Evolutionary conservation across 2,888 invertebrate species (phyloP).

Genomic region (Drosophila cognata): DNA sequence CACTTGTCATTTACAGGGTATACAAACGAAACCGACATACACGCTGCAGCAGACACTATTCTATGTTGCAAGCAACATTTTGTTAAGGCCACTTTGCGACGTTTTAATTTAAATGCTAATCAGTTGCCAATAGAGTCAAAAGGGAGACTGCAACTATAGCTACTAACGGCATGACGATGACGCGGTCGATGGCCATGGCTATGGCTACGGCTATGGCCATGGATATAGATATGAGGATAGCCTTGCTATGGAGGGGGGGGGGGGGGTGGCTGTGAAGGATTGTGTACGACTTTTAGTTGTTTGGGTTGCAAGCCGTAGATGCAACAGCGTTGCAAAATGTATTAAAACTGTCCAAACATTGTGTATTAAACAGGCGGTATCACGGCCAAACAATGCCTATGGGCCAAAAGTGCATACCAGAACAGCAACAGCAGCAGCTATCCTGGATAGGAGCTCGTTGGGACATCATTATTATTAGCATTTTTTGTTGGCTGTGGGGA

Average conservation of each 20-base stretch:
- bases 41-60: constrained; percentile 5
- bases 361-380: constrained; percentile 56
- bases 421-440: constrained; percentile 4
- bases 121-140: constrained; percentile 77
- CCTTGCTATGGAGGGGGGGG: neutral
- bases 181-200: constrained; percentile 5
- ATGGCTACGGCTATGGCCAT: constrained; percentile 9
- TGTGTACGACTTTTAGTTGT: neutral
- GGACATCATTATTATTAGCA: constrained; percentile 43
- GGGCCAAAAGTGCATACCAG: constrained; percentile 19
- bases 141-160: constrained; percentile 38
- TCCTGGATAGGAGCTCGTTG: constrained; percentile 15
- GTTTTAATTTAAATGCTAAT: constrained; percentile 80
- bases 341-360: constrained; percentile 71
- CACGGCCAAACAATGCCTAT: constrained; percentile 42
- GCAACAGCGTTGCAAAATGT: constrained; percentile 71
- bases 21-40: constrained; percentile 16
- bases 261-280: neutral
- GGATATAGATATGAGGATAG: constrained; percentile 9
- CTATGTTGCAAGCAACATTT: constrained; percentile 61
- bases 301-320: constrained; percentile 49
- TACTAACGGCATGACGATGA: constrained; percentile 25
- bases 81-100: constrained; percentile 80
- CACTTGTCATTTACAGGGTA: constrained; percentile 14
- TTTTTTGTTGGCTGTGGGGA: constrained; percentile 11